A percentile compares a stretch with the other conserved stretches of the same genome.
These are phyloP conservation scores for Gadus chalcogrammus DNA, from an alignment of 2,113 vertebrate genomes.

Conservation along the genomic window DNA sequence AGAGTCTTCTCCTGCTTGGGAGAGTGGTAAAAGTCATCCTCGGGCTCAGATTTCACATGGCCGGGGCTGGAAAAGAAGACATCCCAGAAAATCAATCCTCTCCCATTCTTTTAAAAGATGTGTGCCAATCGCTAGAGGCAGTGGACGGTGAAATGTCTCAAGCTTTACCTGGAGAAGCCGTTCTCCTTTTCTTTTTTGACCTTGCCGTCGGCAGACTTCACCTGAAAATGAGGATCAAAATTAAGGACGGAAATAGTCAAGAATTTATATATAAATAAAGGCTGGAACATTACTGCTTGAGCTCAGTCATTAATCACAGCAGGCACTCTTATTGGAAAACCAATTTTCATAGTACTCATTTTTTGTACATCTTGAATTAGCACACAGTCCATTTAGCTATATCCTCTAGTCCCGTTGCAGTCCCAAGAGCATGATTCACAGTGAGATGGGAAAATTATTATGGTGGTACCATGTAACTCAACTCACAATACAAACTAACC, in stretches of 20 bases:
- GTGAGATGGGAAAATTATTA: no score
- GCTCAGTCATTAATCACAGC: no score
- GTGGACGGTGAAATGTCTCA: neutral
- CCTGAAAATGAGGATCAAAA: constrained; percentile 29
- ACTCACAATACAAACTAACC: no score
- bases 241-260: neutral
- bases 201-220: constrained; percentile 76
- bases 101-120: neutral
- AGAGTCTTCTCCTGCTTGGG: constrained; percentile 83
- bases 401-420: no score
- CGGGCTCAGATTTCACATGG: constrained; percentile 88
- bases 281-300: no score
- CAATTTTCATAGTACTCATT: no score
- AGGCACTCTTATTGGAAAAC: no score
- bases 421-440: no score
- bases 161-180: constrained; percentile 89
- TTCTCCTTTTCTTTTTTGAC: constrained; percentile 94
- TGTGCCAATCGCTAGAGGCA: neutral
- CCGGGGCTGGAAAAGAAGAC: constrained; percentile 71
- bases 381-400: no score
- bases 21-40: constrained; percentile 79
- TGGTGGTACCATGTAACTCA: no score
- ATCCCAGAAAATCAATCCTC: neutral
- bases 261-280: neutral
- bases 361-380: no score